Evolutionary conservation across 2,113 vertebrate species (phyloP).

Genomic region (Rhinolophus ferrumequinum): DNA sequence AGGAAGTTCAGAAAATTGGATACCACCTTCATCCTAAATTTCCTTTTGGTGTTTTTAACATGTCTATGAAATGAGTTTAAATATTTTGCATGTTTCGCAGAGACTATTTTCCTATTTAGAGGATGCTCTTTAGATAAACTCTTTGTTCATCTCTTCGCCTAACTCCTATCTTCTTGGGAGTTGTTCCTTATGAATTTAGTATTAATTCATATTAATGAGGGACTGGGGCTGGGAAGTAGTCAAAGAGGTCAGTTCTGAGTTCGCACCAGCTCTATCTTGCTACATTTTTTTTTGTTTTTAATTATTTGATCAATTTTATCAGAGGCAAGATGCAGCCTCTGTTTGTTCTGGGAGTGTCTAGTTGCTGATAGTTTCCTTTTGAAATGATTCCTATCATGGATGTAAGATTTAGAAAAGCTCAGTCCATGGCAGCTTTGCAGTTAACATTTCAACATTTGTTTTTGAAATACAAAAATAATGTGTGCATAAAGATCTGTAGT

Average conservation of each 20-base stretch:
- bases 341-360: background rate
- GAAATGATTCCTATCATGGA: background rate
- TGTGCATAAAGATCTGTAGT: background rate
- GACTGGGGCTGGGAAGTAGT: background rate
- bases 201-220: slow-evolving; percentile 31
- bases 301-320: background rate
- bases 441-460: background rate
- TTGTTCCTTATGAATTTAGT: background rate
- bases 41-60: slow-evolving; percentile 10
- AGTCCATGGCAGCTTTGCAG: background rate
- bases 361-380: slow-evolving; percentile 16
- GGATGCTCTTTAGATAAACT: slow-evolving; percentile 5
- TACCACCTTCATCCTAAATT: background rate
- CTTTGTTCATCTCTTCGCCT: slow-evolving; percentile 6
- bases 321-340: background rate
- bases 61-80: background rate
- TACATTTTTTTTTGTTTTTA: background rate
- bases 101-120: background rate
- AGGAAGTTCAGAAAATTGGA: background rate
- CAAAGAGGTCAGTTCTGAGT: background rate
- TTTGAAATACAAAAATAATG: background rate
- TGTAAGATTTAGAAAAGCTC: slow-evolving; percentile 15
- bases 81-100: background rate
- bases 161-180: background rate
- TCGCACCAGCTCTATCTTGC: background rate